phyloP scores from a whole-genome alignment of 2,113 vertebrate species.

The Hemiprocne comata region DNA sequence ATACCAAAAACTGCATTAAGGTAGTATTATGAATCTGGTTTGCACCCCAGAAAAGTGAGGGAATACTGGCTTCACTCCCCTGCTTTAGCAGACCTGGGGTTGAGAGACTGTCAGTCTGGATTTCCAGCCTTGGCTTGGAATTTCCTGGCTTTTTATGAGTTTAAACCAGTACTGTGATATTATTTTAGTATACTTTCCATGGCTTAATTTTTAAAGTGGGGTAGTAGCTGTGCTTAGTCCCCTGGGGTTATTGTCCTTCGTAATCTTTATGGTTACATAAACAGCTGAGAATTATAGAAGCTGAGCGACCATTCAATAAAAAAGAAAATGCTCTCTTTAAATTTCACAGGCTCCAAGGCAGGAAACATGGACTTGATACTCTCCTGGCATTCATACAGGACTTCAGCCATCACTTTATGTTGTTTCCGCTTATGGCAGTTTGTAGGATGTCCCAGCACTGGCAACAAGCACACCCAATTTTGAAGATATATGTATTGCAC shows the following conservation, averaged over 20 bases:
- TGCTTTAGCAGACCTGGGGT: not conserved
- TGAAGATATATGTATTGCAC: not conserved
- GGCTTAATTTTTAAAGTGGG: conserved; percentile 47
- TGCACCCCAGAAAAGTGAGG: conserved; percentile 9
- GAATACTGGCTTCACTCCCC: not conserved
- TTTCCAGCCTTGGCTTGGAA: conserved; percentile 29
- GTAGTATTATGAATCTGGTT: conserved; percentile 4
- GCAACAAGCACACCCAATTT: not conserved
- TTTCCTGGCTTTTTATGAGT: conserved; percentile 25
- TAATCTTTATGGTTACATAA: conserved; percentile 49
- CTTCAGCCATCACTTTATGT: not conserved
- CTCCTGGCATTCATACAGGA: not conserved
- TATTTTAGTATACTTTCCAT: conserved; percentile 49
- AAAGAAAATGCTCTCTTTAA: conserved; percentile 29
- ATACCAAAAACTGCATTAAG: conserved; percentile 19
- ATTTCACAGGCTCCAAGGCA: conserved; percentile 31
- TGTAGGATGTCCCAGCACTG: not conserved
- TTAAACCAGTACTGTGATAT: not conserved
- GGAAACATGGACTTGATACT: not conserved
- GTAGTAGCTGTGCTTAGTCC: conserved; percentile 24
- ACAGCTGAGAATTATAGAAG: conserved; percentile 52
- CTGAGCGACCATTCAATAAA: conserved; percentile 35
- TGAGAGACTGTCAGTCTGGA: not conserved
- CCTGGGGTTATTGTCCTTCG: conserved; percentile 7
- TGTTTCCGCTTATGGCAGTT: not conserved